These are phyloP conservation scores for Notoglanidium macrostoma DNA, from an alignment of 2,797 vertebrate genomes.

Conservation along the genomic window DNA sequence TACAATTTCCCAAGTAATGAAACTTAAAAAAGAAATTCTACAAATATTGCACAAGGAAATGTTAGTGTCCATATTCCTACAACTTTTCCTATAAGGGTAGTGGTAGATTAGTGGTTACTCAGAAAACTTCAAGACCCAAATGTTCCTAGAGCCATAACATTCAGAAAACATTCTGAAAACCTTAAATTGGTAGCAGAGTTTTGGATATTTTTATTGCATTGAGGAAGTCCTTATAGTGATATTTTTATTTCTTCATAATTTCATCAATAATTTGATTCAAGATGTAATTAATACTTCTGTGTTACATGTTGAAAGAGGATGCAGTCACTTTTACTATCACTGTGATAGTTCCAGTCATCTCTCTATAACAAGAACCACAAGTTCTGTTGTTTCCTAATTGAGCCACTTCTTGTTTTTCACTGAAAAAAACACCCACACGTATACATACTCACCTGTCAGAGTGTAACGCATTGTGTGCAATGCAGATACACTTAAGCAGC, in stretches of 20 bases:
- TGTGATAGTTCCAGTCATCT: neutral
- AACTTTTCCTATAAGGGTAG: neutral
- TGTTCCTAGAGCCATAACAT: neutral
- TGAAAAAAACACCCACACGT: neutral
- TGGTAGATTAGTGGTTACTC: neutral
- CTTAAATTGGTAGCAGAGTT: neutral
- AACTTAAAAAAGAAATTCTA: neutral
- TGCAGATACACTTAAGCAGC: constrained; percentile 11
- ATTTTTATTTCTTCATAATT: neutral
- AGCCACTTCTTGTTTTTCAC: neutral
- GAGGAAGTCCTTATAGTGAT: neutral
- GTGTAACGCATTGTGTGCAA: neutral
- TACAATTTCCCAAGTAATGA: neutral
- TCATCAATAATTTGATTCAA: neutral
- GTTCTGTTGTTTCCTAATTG: neutral
- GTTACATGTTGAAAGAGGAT: no score
- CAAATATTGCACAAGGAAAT: neutral
- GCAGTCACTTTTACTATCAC: neutral
- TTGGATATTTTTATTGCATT: neutral
- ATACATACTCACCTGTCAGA: neutral
- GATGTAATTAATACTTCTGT: neutral
- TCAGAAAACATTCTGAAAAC: neutral
- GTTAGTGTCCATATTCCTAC: neutral
- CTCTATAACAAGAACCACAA: neutral
- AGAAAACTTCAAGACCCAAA: neutral